Conservation (phyloP, 2,888 invertebrate species). For the Parnassius smintheus region DNA sequence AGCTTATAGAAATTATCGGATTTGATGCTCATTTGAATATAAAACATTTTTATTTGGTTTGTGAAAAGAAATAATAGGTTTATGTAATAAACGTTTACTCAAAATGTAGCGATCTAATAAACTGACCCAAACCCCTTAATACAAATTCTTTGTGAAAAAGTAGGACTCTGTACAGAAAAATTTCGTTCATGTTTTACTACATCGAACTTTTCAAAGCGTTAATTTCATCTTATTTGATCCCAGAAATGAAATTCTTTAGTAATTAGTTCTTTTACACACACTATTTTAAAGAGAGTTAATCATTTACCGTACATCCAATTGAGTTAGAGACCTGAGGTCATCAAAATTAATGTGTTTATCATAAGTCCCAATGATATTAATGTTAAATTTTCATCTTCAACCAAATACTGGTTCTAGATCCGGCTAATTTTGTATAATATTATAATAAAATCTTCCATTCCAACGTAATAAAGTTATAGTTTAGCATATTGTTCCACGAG, state of each 20-base stretch:
- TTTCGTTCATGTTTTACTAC: too few species aligned
- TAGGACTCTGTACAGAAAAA: too few species aligned
- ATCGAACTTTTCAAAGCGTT: too few species aligned
- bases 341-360: conserved; percentile 2
- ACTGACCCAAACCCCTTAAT: background rate
- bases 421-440: conserved; percentile 26
- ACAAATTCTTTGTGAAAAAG: too few species aligned
- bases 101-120: background rate
- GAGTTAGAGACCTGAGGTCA: background rate
- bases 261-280: too few species aligned
- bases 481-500: conserved; percentile 24
- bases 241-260: too few species aligned
- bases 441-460: conserved; percentile 25
- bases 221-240: too few species aligned
- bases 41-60: conserved; percentile 31
- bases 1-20: conserved; percentile 32
- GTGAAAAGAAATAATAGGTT: conserved; percentile 4
- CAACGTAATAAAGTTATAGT: conserved; percentile 17
- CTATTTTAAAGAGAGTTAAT: too few species aligned
- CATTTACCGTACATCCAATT: background rate
- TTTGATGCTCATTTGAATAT: conserved; percentile 31
- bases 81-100: conserved; percentile 12
- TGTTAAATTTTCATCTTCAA: conserved; percentile 14
- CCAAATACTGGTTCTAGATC: conserved; percentile 26
- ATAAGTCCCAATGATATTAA: conserved; percentile 10